Evolutionary conservation across 2,113 vertebrate genomes (phyloP).

Genomic region (Oenanthe melanoleuca): DNA sequence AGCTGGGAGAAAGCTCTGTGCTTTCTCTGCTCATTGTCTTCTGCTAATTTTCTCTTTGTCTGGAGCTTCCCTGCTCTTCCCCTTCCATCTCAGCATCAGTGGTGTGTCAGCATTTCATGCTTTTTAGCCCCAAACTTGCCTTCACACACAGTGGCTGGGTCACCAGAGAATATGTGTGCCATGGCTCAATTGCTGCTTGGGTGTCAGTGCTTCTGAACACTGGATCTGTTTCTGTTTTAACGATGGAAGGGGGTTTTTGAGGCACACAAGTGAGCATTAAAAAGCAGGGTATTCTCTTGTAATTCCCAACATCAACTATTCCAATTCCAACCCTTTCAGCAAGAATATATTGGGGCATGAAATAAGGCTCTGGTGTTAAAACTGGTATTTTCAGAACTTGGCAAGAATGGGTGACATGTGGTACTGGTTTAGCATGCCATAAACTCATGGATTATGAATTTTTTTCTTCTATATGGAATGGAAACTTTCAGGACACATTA

Average conservation of each 20-base stretch:
- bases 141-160: background rate
- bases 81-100: background rate
- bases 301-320: background rate
- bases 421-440: background rate
- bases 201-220: background rate
- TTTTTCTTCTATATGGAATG: background rate
- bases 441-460: background rate
- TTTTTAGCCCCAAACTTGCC: background rate
- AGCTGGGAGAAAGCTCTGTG: background rate
- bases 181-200: background rate
- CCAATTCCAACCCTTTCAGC: background rate
- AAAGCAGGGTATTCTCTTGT: background rate
- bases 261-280: background rate
- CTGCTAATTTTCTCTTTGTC: conserved; percentile 3
- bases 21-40: background rate
- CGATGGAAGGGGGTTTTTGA: background rate
- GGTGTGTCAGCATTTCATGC: background rate
- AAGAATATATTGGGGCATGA: background rate
- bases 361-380: background rate
- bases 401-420: background rate
- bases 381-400: background rate
- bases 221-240: background rate
- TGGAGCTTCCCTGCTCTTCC: background rate
- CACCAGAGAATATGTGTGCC: background rate
- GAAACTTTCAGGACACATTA: background rate